Evolutionary conservation across 2,113 vertebrate species (phyloP).

Genomic region (Verasper variegatus): DNA sequence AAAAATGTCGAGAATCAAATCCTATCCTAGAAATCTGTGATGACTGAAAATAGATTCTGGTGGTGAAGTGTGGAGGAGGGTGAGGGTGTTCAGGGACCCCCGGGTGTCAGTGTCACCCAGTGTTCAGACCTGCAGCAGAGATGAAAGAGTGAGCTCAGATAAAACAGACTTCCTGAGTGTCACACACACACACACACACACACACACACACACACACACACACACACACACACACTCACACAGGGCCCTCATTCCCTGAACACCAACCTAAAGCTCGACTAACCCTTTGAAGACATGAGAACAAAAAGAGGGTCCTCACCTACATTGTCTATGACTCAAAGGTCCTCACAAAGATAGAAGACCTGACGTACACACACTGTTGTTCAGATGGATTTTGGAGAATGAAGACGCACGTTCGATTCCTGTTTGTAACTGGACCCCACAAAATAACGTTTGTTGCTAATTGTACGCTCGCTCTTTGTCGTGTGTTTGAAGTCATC

Average conservation of each 20-base stretch:
- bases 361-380: not conserved
- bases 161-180: constrained; percentile 62
- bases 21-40: not conserved
- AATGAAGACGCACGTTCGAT: too few species aligned
- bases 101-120: constrained; percentile 49
- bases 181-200: constrained; percentile 6
- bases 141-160: constrained; percentile 65
- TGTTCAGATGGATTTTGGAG: too few species aligned
- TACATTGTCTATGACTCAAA: too few species aligned
- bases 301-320: too few species aligned
- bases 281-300: not conserved
- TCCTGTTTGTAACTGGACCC: too few species aligned
- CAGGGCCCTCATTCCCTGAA: not conserved
- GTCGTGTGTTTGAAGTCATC: too few species aligned
- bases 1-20: not conserved
- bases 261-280: not conserved
- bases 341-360: too few species aligned
- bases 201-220: not conserved
- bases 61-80: not conserved
- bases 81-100: constrained; percentile 64
- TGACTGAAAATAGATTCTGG: constrained; percentile 32
- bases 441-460: too few species aligned
- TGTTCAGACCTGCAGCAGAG: constrained; percentile 59
- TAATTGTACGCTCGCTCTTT: too few species aligned
- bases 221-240: constrained; percentile 14